A percentile compares a stretch with the other conserved stretches of the same genome.
Conservation (phyloP, 1,140 invertebrate genomes). For the Riptortus pedestris region DNA sequence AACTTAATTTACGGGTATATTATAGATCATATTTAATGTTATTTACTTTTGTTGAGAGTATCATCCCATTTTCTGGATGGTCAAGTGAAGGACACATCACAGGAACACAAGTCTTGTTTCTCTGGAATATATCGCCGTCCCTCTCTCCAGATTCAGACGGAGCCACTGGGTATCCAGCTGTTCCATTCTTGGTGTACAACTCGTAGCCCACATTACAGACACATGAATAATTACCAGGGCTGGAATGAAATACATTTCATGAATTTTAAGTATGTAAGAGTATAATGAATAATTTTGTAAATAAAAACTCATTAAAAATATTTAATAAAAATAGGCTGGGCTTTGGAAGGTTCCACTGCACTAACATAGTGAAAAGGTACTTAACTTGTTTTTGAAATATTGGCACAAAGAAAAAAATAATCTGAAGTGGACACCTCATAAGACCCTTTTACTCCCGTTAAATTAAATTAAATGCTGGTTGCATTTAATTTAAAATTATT, state of each 20-base stretch:
- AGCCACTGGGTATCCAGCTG: conserved; percentile 76
- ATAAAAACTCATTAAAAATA: not conserved
- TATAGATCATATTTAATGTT: no score
- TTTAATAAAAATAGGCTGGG: no score
- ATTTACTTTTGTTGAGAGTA: conserved; percentile 63
- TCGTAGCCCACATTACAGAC: conserved; percentile 87
- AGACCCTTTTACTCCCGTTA: no score
- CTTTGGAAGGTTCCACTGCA: not conserved
- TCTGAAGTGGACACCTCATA: no score
- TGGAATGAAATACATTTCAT: not conserved
- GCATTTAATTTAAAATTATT: no score
- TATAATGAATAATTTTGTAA: not conserved
- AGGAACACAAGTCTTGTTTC: conserved; percentile 91
- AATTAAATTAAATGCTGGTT: no score
- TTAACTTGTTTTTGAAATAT: no score
- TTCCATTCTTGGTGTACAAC: conserved; percentile 79
- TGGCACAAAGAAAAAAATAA: no score
- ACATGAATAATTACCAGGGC: conserved; percentile 71
- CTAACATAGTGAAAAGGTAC: no score
- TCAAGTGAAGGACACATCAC: conserved; percentile 73
- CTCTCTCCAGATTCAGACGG: conserved; percentile 71
- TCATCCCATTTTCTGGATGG: conserved; percentile 79
- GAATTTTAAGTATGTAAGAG: not conserved
- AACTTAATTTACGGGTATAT: no score
- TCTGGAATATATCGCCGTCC: conserved; percentile 77